Conservation (phyloP, 2,888 invertebrate genomes). For the Cerastis rubricosa region DNA sequence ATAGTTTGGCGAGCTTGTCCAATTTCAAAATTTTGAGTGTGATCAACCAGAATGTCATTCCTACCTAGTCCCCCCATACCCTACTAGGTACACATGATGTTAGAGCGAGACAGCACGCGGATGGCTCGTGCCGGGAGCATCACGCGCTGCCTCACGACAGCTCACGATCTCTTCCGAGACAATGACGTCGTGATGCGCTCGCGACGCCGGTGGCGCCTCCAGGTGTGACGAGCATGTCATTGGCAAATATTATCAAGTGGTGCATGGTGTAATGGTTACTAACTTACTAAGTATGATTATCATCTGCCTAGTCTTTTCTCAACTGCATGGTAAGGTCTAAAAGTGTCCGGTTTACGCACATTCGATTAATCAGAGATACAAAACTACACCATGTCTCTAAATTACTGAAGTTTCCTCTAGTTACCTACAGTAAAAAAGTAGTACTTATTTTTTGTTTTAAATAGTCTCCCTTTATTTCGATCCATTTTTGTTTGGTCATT, state of each 20-base stretch:
- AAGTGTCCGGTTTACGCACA: no score
- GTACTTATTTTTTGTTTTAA: no score
- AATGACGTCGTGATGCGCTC: slow-evolving; percentile 49
- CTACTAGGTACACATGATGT: neutral
- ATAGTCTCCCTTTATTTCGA: no score
- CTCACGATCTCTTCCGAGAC: slow-evolving; percentile 45
- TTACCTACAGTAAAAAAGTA: no score
- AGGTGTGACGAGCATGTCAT: slow-evolving; percentile 50
- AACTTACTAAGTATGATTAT: neutral
- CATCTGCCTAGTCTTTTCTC: no score
- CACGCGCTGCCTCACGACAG: slow-evolving; percentile 50
- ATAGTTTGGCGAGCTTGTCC: no score
- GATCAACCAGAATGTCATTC: neutral
- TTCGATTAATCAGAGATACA: no score
- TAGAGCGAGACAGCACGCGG: slow-evolving; percentile 49
- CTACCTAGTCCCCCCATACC: neutral
- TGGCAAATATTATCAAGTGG: neutral
- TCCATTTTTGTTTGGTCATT: no score
- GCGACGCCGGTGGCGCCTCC: slow-evolving; percentile 52
- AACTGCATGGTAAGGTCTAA: no score
- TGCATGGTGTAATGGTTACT: neutral
- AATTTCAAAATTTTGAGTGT: no score
- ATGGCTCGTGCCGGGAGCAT: slow-evolving; percentile 56
- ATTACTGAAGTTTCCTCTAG: no score
- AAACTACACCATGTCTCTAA: no score